These are phyloP conservation scores for Pseudococcus viburni DNA, from an alignment of 2,888 invertebrate species.

Conservation along the genomic window DNA sequence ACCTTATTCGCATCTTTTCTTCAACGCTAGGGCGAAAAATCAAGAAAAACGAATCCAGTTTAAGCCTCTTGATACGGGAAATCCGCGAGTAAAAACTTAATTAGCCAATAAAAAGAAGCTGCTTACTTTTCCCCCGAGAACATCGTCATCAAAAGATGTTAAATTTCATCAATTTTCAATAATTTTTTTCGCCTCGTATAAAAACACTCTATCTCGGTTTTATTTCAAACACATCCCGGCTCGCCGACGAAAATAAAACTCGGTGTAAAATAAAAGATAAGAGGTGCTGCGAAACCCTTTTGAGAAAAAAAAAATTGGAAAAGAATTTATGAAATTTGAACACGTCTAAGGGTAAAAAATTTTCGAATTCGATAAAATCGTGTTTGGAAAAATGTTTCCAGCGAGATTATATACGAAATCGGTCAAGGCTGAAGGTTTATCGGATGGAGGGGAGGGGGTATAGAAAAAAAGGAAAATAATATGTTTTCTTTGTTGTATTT, in stretches of 20 bases:
- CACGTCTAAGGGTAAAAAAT: neutral
- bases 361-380: neutral
- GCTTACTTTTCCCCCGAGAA: neutral
- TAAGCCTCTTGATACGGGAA: neutral
- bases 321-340: conserved; percentile 9
- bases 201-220: neutral
- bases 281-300: neutral
- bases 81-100: conserved; percentile 34
- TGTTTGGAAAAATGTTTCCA: neutral
- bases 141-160: neutral
- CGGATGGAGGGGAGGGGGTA: too few relatives aligned
- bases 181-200: neutral
- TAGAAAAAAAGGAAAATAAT: conserved; percentile 25
- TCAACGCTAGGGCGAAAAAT: neutral
- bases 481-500: conserved; percentile 18
- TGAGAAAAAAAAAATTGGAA: neutral
- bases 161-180: conserved; percentile 35
- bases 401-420: neutral
- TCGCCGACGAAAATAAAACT: neutral
- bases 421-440: neutral
- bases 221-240: neutral
- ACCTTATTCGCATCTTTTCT: neutral
- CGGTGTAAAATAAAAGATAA: neutral
- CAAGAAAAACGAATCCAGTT: neutral
- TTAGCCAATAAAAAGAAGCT: conserved; percentile 6